Conservation (phyloP, 2,888 invertebrate species). For the Shargacucullia verbasci region DNA sequence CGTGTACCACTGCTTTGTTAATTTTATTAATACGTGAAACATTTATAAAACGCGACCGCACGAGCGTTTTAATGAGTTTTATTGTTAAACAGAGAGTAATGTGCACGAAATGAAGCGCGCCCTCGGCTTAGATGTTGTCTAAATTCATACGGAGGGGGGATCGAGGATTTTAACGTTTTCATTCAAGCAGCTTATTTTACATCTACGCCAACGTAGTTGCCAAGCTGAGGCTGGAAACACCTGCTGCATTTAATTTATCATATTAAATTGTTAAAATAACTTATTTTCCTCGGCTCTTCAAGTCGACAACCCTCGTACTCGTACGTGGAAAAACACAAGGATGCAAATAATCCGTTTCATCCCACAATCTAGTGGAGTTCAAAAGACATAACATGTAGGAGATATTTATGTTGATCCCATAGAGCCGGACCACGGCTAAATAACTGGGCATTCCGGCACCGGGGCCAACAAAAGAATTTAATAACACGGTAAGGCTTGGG, state of each 20-base stretch:
- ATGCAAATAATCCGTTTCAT: constrained; percentile 76
- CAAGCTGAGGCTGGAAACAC: constrained; percentile 60
- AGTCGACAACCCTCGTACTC: constrained; percentile 36
- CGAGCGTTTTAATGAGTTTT: constrained; percentile 87
- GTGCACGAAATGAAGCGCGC: constrained; percentile 79
- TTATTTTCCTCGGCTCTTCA: constrained; percentile 45
- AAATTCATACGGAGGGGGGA: constrained; percentile 66
- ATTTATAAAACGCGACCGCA: constrained; percentile 87
- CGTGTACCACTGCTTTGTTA: constrained; percentile 84
- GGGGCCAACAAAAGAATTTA: constrained; percentile 86
- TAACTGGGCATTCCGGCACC: constrained; percentile 78
- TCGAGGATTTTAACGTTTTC: constrained; percentile 74
- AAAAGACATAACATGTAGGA: constrained; percentile 73
- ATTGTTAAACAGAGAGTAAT: constrained; percentile 86
- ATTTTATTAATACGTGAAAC: constrained; percentile 89
- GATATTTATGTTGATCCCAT: constrained; percentile 81
- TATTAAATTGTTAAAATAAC: constrained; percentile 69
- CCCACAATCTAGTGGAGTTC: constrained; percentile 71
- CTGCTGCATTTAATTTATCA: constrained; percentile 70
- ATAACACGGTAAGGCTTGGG: constrained; percentile 78
- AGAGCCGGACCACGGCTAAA: constrained; percentile 76
- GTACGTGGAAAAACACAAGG: constrained; percentile 55
- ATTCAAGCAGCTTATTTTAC: constrained; percentile 79
- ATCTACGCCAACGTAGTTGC: constrained; percentile 50
- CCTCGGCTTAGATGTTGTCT: constrained; percentile 75